Conservation (phyloP, 2,113 vertebrate genomes). For the Corythoichthys haematopterus region DNA sequence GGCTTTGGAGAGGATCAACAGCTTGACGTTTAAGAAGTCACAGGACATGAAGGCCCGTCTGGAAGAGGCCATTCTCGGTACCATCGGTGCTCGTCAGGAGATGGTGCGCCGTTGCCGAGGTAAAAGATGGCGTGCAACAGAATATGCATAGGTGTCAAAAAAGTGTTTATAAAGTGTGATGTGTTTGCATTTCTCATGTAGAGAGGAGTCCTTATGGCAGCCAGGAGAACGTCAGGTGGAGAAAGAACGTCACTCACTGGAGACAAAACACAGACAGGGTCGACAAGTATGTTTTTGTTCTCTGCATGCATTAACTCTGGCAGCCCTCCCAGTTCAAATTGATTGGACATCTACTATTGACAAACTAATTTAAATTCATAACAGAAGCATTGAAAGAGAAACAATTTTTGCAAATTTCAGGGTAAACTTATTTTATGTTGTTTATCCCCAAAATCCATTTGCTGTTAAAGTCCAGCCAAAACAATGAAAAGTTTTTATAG, state of each 20-base stretch:
- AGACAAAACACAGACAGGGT: constrained; percentile 81
- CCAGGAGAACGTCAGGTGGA: constrained; percentile 89
- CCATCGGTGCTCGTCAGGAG: constrained; percentile 85
- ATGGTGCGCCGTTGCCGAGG: constrained; percentile 89
- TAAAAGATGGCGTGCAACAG: constrained; percentile 31
- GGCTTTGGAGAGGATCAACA: constrained; percentile 84
- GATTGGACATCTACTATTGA: too few relatives aligned
- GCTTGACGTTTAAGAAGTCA: constrained; percentile 89
- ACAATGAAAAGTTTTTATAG: too few relatives aligned
- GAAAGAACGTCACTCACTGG: constrained; percentile 88
- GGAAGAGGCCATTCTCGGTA: constrained; percentile 88
- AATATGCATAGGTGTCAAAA: background rate
- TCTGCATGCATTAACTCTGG: background rate
- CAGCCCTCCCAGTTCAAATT: too few relatives aligned
- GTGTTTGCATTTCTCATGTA: constrained; percentile 41
- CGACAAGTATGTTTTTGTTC: constrained; percentile 77
- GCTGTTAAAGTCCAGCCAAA: too few relatives aligned
- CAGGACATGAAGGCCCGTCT: constrained; percentile 90
- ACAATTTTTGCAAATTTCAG: too few relatives aligned
- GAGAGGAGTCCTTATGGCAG: constrained; percentile 83
- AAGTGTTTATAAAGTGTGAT: background rate
- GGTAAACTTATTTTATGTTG: too few relatives aligned
- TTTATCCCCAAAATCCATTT: too few relatives aligned
- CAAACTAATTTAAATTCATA: too few relatives aligned
- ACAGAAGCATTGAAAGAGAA: too few relatives aligned